Conservation (phyloP, 2,113 vertebrate genomes). For the Gambusia holbrooki region DNA sequence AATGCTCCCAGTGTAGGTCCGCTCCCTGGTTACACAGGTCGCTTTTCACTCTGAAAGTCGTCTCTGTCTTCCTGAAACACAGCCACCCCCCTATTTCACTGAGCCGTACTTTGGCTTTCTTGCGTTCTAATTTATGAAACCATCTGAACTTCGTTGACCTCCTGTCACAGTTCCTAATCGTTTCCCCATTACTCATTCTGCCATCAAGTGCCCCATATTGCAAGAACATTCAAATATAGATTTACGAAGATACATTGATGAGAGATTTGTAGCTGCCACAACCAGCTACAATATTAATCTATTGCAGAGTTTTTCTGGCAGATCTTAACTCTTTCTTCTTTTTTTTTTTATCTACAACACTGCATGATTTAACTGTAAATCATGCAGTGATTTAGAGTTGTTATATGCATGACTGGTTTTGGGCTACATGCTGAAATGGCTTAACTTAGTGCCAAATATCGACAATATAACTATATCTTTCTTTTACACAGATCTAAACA, state of each 20-base stretch:
- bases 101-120: conserved; percentile 12
- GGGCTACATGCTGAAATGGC: not conserved
- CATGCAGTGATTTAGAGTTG: not conserved
- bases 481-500: too few species aligned
- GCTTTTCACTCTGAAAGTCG: conserved; percentile 50
- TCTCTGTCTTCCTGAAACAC: conserved; percentile 19
- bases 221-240: not conserved
- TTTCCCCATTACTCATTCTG: not conserved
- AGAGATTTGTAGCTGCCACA: not conserved
- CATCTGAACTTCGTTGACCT: not conserved
- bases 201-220: not conserved
- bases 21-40: conserved; percentile 37
- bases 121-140: conserved; percentile 28
- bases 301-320: too few species aligned
- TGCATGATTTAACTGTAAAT: too few species aligned
- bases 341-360: too few species aligned
- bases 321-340: too few species aligned
- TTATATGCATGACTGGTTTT: too few species aligned
- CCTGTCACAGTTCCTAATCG: not conserved
- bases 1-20: conserved; percentile 55
- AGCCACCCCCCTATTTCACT: not conserved
- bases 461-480: too few species aligned
- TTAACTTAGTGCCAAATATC: not conserved
- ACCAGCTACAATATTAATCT: too few species aligned
- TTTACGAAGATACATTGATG: not conserved